phyloP scores from a whole-genome alignment of 37 sponge, comb jelly and placozoan genomes.

The Eunapius fragilis region DNA sequence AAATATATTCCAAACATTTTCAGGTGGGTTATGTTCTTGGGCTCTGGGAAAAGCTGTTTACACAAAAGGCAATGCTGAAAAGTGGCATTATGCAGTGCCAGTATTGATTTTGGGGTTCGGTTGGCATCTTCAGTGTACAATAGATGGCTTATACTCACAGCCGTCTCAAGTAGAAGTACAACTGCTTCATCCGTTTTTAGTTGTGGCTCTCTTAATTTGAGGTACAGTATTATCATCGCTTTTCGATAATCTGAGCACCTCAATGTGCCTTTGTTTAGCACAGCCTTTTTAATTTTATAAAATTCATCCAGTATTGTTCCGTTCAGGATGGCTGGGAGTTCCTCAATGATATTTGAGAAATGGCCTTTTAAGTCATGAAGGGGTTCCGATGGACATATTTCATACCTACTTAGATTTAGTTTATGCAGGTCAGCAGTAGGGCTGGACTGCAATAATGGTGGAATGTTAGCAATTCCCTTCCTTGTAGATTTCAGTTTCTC shows the following conservation, averaged over 20 bases:
- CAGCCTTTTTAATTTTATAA: not conserved
- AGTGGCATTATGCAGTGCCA: no score
- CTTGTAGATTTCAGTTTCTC: not conserved
- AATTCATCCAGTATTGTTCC: not conserved
- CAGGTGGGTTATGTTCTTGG: no score
- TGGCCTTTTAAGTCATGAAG: constrained; percentile 28
- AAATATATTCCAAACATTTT: no score
- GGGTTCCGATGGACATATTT: constrained; percentile 4
- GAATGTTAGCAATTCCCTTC: constrained; percentile 12
- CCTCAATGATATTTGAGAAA: constrained; percentile 13
- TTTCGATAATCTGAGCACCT: constrained; percentile 12
- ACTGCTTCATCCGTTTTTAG: not conserved
- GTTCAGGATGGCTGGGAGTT: not conserved
- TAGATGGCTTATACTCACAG: not conserved
- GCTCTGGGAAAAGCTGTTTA: no score
- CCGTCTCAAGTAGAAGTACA: not conserved
- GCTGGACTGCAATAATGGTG: constrained; percentile 12
- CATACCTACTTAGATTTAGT: not conserved
- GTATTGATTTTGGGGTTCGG: no score
- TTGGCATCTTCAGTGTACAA: no score
- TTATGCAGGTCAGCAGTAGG: not conserved
- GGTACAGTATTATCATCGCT: constrained; percentile 8
- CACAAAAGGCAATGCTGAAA: no score
- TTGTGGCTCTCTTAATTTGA: not conserved
- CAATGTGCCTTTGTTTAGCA: not conserved